Evolutionary conservation across 2,113 vertebrate species (phyloP), one percentile per base, ranked within the genome.

Genomic region (Actinemys pallida): DNA sequence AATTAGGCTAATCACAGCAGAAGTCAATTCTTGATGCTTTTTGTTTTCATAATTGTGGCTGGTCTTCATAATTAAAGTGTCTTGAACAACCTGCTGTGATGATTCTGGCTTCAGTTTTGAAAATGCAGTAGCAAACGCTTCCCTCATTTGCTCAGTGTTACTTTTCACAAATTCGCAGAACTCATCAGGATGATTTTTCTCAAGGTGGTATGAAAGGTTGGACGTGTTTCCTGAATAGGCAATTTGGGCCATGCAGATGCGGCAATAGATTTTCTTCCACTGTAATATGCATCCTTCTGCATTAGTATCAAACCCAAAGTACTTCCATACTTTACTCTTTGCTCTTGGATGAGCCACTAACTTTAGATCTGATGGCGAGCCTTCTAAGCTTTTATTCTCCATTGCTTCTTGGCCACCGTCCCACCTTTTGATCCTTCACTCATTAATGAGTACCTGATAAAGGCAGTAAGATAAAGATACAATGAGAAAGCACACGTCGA

Each of bases 241-340:
- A 3, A 99, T 99, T 94, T 99, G 99, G 2, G 98, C 98, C 98
- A 98, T 98, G 94, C 99, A 99, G 78, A 99, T 98, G 10, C 99
- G 98, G 19, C 99, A 99, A 94, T 99, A 99, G 25, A 99, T 99
- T 79, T 98, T 98, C 92, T 99, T 99, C 99, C 99, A 99, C 97
- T 99, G 99, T 92, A 99, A 92, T 93, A 99, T 99, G 93, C 99
- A 99, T 92, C 99, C 99, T 81, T 99, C 99, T 0, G 99, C 98
- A 96, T 99, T 98, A 3, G 99, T 99, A 97, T 99, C 99, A 89
- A 99, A 99, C 90, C 99, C 99, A 94, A 99, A 99, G 98, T 99
- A 99, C 93, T 98, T 99, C 99, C 99, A 99, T 31, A 99, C 99
- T 97, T 99, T 99, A 98, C 99, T 99, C 97, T 99, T 99, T 96